Percentiles rank a stretch among this genome's conserved stretches.
These are phyloP conservation scores for Leptopilina boulardi DNA, from an alignment of 1,140 invertebrate genomes.

Conservation along the genomic window DNA sequence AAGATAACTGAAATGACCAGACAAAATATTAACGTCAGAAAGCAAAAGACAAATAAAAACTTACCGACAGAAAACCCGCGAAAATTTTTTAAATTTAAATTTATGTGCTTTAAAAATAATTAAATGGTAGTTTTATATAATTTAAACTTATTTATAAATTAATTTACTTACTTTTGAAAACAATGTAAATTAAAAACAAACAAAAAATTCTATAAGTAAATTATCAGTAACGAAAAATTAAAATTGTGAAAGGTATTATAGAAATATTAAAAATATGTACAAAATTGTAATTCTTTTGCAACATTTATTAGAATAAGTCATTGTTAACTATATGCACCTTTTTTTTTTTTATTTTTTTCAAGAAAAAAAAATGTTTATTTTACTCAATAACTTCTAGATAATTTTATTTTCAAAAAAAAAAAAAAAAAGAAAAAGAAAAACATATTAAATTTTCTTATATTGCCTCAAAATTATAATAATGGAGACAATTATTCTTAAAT, in stretches of 20 bases:
- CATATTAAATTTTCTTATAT: neutral
- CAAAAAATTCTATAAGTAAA: neutral
- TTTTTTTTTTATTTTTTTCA: neutral
- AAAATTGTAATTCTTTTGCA: slow-evolving; percentile 12
- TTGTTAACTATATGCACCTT: slow-evolving; percentile 21
- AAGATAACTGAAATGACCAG: neutral
- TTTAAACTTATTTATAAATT: too few species aligned
- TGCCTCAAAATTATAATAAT: slow-evolving; percentile 23
- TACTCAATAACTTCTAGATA: neutral
- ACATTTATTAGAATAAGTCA: slow-evolving; percentile 28
- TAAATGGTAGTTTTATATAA: too few species aligned
- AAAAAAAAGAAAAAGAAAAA: neutral
- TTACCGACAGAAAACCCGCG: too few species aligned
- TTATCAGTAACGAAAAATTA: neutral
- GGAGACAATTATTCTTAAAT: slow-evolving; percentile 29
- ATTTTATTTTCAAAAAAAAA: too few species aligned
- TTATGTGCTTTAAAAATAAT: too few species aligned
- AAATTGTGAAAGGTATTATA: neutral
- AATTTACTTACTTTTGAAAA: too few species aligned
- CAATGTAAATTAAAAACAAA: neutral
- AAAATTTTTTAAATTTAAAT: neutral
- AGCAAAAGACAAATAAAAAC: too few species aligned
- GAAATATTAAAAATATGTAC: neutral
- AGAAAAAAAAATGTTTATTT: too few species aligned
- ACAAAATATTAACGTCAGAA: too few species aligned